Percentiles rank a stretch among this genome's conserved stretches.
phyloP scores from a whole-genome alignment of 2,113 vertebrate genomes.

The Periophthalmus modestus region DNA sequence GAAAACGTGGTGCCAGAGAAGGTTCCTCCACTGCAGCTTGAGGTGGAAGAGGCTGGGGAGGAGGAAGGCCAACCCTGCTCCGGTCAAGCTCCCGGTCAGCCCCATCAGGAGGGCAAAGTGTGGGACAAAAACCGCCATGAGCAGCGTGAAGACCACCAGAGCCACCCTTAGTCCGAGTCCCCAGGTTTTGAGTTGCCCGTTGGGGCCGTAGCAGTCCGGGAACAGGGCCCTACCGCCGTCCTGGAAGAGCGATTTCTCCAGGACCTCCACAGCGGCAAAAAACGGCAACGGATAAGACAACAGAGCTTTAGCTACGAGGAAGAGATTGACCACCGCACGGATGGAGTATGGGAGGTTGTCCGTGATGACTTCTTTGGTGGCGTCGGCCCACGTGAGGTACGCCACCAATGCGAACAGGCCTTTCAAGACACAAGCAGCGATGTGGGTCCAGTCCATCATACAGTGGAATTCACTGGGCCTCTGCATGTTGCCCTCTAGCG shows the following conservation, averaged over 20 bases:
- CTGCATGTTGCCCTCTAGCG: slow-evolving; percentile 97
- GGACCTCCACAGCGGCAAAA: slow-evolving; percentile 94
- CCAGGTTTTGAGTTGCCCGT: slow-evolving; percentile 89
- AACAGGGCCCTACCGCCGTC: slow-evolving; percentile 86
- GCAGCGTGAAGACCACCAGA: slow-evolving; percentile 92
- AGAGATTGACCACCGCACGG: slow-evolving; percentile 93
- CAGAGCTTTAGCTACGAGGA: slow-evolving; percentile 93
- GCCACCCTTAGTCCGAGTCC: slow-evolving; percentile 87
- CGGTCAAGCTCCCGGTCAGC: slow-evolving; percentile 94
- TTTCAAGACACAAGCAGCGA: slow-evolving; percentile 93
- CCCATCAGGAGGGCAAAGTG: slow-evolving; percentile 98
- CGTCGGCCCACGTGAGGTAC: slow-evolving; percentile 96
- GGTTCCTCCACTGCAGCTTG: slow-evolving; percentile 93
- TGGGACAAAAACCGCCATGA: slow-evolving; percentile 96
- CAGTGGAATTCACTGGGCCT: slow-evolving; percentile 93
- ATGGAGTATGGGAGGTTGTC: slow-evolving; percentile 96
- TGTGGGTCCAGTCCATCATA: slow-evolving; percentile 99
- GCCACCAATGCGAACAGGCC: slow-evolving; percentile 94
- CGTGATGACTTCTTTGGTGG: slow-evolving; percentile 97
- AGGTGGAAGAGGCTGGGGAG: slow-evolving; percentile 97
- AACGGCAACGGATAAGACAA: slow-evolving; percentile 93
- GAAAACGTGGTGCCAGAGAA: slow-evolving; percentile 97
- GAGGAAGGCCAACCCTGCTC: slow-evolving; percentile 93
- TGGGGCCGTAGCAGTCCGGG: slow-evolving; percentile 89
- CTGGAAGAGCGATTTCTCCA: slow-evolving; percentile 93